Conservation (phyloP, 2,113 vertebrate genomes). For the Podarcis cretensis region DNA sequence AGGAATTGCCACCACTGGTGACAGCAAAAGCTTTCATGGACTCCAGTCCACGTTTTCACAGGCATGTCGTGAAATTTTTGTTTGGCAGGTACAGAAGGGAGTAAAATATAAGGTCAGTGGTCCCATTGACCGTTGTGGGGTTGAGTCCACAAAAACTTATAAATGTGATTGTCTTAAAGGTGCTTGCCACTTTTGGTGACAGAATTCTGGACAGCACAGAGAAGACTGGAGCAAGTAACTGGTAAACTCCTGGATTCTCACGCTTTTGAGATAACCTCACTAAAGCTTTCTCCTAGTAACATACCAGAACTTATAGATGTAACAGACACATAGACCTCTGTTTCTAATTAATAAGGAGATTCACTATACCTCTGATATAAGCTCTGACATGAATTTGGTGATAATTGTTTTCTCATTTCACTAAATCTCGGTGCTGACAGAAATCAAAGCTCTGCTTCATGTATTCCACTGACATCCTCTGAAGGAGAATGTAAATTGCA, state of each 20-base stretch:
- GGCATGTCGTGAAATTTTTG: no score
- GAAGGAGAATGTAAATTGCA: neutral
- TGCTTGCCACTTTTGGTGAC: neutral
- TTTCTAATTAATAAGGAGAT: slow-evolving; percentile 5
- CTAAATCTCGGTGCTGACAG: neutral
- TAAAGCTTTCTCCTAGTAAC: neutral
- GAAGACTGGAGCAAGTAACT: neutral
- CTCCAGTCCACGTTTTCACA: no score
- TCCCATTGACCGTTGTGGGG: no score
- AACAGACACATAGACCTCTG: neutral
- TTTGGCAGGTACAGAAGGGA: no score
- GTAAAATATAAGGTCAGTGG: no score
- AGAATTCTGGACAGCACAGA: neutral
- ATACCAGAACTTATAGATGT: neutral
- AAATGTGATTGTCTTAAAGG: no score
- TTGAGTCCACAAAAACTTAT: no score
- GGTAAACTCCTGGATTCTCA: neutral
- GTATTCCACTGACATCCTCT: neutral
- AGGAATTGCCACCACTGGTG: no score
- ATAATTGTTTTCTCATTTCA: neutral
- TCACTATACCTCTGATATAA: neutral
- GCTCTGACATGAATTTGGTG: neutral
- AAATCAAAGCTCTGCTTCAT: neutral
- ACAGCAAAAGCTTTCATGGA: no score
- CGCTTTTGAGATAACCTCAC: neutral